Base-by-base conservation (phyloP, 2,888 invertebrate genomes). In the Eristalinus sepulchralis region DNA sequence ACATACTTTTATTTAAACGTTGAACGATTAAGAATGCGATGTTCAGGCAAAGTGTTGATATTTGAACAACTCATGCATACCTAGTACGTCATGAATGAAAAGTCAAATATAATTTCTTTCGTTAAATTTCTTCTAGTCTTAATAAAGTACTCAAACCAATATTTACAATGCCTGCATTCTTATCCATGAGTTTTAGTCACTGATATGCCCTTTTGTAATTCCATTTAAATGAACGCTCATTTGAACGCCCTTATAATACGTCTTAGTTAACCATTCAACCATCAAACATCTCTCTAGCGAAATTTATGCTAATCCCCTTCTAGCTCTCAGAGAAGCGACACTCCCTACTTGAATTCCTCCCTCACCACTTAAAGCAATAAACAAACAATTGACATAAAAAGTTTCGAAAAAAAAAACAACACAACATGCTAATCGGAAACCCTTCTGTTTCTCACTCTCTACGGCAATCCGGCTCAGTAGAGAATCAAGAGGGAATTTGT, bases 321-420 rank as follows among this genome's bases (percentile, higher is more conserved):
- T 20, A 24, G 3, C 8, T 5, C 34, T 59, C 24, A 10, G 17
- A 17, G 17, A 17, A 8, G 47, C 6, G 8, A 47, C 17, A 60
- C 11, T 9, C 13, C 13, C 8, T 33, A 2, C 1, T 24, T 9
- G 31, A 20, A 6, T 13, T 31, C n/a, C 33, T 36, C n/a, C 2
- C 0, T 17, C 33, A 10, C 63, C 36, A 53, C 47, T 47, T 60
- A 22, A 53, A 75, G 60, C 83, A 71, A 84, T 84, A 83, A 83
- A 83, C 83, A 83, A 75, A 83, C 83, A 70, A 79, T 79, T 83
- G 36, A 20, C 73, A 78, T 83, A 83, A 78, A 79, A 63, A 55
- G 62, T 31, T 71, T 33, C 33, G 64, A 27, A 24, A 33, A 68
- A 67, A 20, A 66, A 66, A 77, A 79, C 62, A 73, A 73, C 64